Conservation (phyloP, 2,888 invertebrate genomes). For the Thereva unica region DNA sequence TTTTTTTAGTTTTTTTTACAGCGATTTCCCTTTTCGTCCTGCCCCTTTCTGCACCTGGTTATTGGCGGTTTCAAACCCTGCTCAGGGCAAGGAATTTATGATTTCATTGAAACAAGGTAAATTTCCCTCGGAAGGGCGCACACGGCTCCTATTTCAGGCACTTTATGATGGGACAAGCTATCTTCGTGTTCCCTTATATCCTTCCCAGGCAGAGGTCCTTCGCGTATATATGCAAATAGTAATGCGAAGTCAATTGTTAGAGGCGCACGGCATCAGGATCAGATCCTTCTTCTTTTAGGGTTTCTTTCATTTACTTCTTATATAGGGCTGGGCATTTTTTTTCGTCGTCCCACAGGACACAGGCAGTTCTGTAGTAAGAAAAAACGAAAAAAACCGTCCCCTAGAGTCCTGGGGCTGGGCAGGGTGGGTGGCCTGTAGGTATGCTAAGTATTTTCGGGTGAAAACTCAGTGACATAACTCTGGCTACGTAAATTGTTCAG, state of each 20-base stretch:
- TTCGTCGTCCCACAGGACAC: too few relatives aligned
- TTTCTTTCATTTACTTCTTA: neutral
- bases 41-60: too few relatives aligned
- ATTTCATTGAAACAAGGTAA: constrained; percentile 4
- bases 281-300: neutral
- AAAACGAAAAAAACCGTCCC: neutral
- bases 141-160: constrained; percentile 1
- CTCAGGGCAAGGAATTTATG: constrained; percentile 29
- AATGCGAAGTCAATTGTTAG: constrained; percentile 3
- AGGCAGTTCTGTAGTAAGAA: too few relatives aligned
- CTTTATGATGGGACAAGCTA: neutral
- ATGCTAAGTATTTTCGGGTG: neutral
- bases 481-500: constrained; percentile 22
- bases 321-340: neutral
- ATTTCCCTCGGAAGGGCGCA: constrained; percentile 11
- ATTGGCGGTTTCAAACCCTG: constrained; percentile 2
- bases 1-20: neutral
- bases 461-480: constrained; percentile 9
- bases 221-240: neutral
- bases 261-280: neutral
- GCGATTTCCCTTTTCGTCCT: neutral
- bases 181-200: neutral
- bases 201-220: neutral
- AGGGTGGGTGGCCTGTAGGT: neutral
- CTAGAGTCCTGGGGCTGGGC: neutral